Evolutionary conservation across 2,888 invertebrate species (phyloP).

Genomic region (Sphaerophoria rueppellii): DNA sequence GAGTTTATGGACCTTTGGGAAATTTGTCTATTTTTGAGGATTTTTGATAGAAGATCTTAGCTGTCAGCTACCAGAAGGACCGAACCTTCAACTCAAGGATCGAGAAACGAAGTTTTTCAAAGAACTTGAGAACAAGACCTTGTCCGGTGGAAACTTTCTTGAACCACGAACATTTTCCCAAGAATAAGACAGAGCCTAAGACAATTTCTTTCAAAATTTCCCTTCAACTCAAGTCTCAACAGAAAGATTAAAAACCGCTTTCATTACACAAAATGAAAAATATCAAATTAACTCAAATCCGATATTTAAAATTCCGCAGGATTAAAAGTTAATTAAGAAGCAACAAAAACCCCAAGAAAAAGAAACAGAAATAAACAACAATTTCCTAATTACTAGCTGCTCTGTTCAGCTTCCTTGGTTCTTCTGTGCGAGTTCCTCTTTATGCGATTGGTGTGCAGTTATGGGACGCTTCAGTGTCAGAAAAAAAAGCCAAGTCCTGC

Average conservation of each 20-base stretch:
- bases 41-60: too few relatives aligned
- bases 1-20: too few relatives aligned
- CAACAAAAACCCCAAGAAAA: constrained; percentile 37
- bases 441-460: constrained; percentile 21
- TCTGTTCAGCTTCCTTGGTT: background rate
- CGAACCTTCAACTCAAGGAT: too few relatives aligned
- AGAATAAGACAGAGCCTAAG: too few relatives aligned
- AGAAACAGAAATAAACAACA: constrained; percentile 60
- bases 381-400: constrained; percentile 70
- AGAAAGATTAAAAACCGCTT: background rate
- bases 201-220: too few relatives aligned
- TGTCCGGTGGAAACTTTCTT: too few relatives aligned
- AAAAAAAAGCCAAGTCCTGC: constrained; percentile 51
- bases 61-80: too few relatives aligned
- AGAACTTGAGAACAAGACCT: too few relatives aligned
- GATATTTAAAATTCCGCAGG: constrained; percentile 70
- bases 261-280: background rate
- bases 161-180: too few relatives aligned
- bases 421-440: background rate
- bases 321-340: constrained; percentile 72
- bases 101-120: too few relatives aligned
- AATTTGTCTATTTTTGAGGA: too few relatives aligned
- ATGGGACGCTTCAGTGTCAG: constrained; percentile 31
- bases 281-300: constrained; percentile 60
- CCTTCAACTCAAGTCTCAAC: too few relatives aligned